Base-by-base conservation (phyloP, 2,888 invertebrate species). In the Trimorus sp. region DNA sequence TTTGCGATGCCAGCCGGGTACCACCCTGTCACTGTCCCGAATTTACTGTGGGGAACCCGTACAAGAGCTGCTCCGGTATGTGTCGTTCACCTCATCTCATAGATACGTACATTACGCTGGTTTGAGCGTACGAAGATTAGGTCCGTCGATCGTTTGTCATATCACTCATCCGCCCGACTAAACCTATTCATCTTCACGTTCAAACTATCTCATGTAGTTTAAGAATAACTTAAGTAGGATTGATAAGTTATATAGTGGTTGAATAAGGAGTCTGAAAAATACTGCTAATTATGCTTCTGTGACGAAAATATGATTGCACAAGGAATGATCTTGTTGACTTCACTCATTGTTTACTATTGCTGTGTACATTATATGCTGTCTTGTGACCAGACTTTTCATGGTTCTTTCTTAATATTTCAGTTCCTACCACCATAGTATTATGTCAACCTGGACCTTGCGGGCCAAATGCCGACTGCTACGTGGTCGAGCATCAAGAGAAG, bases 21-120 rank as follows among this genome's bases (percentile, higher is more conserved):
- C 97, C 97, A 16, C 94, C 96, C 12, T 98, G 98, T 91, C 96
- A 95, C 91, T 98, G 98, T 89, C 96, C 97, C n/a, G 95, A 95
- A 84, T 95, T 95, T 82, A 95, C 95, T 11, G 93, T 95, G 80
- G 98, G 97, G 85, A 97, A 97, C 93, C 97, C 97, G 12, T 97
- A 96, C 89, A 95, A 94, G 88, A 94, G 94, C 83, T 97, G 97
- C 88, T 93, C 93, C 68, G 94, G 92, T 92, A 88, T 83, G 79
- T 79, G 62, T 14, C 38, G n/a, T 51, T 60, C 2, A 26, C 26
- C 26, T 26, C 26, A 26, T 26, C 26, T 26, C 26, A 26, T 26
- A 26, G 26, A 26, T 26, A 26, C 26, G 26, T 26, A 26, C 2
- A 1, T 26, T 78, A 56, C 12, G 51, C 48, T 59, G 65, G 65